phyloP scores from a whole-genome alignment of 2,797 vertebrate species.

The Tragelaphus eurycerus region DNA sequence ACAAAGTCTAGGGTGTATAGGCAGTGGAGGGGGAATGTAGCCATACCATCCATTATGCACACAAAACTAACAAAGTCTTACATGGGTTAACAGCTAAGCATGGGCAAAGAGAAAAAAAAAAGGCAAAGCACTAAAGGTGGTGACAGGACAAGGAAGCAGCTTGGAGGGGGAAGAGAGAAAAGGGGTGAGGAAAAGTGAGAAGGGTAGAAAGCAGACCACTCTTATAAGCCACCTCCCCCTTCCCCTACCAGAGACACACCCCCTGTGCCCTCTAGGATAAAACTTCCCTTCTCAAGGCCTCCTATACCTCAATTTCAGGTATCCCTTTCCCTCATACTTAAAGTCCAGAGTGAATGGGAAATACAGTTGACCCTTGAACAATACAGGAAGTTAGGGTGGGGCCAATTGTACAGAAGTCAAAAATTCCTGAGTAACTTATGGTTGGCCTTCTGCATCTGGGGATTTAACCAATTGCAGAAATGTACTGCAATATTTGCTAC shows the following conservation, averaged over 20 bases:
- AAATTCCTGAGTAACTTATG: neutral
- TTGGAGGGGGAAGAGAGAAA: constrained; percentile 52
- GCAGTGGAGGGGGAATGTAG: constrained; percentile 40
- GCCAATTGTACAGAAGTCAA: neutral
- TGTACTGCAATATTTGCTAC: neutral
- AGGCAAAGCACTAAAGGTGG: constrained; percentile 54
- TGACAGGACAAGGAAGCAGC: constrained; percentile 48
- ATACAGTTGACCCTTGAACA: neutral
- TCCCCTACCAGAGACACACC: constrained; percentile 30
- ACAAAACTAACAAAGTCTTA: constrained; percentile 53
- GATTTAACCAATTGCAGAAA: neutral
- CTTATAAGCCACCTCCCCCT: constrained; percentile 30
- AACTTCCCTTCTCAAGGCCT: neutral
- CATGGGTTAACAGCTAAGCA: constrained; percentile 32
- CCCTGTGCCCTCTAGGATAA: neutral
- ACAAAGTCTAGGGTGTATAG: neutral
- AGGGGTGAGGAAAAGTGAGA: constrained; percentile 64
- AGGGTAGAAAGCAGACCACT: constrained; percentile 55
- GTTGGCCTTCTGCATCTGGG: neutral
- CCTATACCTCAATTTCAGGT: neutral
- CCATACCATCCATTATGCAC: constrained; percentile 14
- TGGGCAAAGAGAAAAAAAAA: constrained; percentile 11
- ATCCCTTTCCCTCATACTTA: neutral
- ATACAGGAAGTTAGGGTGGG: neutral
- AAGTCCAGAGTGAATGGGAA: constrained; percentile 18